Conservation (phyloP, 1,140 invertebrate genomes). For the Drosophila lacertosa region DNA sequence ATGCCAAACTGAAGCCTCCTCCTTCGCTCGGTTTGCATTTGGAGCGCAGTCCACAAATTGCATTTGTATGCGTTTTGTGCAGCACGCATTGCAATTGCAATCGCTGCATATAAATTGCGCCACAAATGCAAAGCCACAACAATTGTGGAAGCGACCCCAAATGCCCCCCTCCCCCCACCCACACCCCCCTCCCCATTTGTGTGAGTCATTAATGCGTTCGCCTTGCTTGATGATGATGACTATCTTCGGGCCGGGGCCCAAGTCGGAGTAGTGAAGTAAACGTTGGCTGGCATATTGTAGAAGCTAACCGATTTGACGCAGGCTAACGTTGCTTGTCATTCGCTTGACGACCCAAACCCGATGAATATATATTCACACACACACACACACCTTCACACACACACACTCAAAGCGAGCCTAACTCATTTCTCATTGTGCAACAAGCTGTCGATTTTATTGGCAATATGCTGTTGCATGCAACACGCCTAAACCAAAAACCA, state of each 20-base stretch:
- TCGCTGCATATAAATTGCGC: constrained; percentile 80
- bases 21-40: constrained; percentile 60
- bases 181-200: not conserved
- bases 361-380: constrained; percentile 1
- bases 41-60: constrained; percentile 69
- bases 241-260: constrained; percentile 68
- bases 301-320: constrained; percentile 58
- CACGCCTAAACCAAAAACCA: not conserved
- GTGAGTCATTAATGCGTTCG: constrained; percentile 76
- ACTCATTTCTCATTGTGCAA: too few relatives aligned
- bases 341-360: constrained; percentile 37
- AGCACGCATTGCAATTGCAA: constrained; percentile 76
- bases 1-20: not conserved
- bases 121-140: constrained; percentile 79
- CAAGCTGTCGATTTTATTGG: constrained; percentile 32
- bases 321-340: constrained; percentile 66
- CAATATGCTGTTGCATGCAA: constrained; percentile 54
- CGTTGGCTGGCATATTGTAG: constrained; percentile 32
- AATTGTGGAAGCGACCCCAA: constrained; percentile 44
- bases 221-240: constrained; percentile 76
- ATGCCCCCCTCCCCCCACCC: not conserved
- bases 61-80: constrained; percentile 81
- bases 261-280: not conserved
- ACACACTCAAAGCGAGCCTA: too few relatives aligned
- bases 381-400: too few relatives aligned